Evolutionary conservation across 1,140 invertebrate species (phyloP), one percentile per base, ranked within the genome.

Genomic region (Calephelis virginiensis): DNA sequence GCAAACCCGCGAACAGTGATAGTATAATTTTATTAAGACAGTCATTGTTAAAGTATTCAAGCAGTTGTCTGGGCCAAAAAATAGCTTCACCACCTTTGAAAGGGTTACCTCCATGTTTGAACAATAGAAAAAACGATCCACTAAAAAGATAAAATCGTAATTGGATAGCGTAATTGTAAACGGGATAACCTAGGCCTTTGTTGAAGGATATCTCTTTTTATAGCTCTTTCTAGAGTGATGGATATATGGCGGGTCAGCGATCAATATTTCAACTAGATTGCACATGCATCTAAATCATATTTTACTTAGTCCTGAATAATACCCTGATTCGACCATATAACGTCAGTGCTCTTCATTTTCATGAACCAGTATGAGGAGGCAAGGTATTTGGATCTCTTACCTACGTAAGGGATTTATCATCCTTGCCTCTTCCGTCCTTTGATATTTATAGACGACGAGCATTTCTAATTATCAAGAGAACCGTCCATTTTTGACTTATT

Each of bases 141-240:
- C 64, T 50, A 68, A 68, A 72, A 68, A 74, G 77, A 79, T 81
- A 80, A 75, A 72, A 80, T 80, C 78, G 83, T 83, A 84, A 86
- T 82, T 77, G 78, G 83, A 86, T 86, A 80, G 69, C 69, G 75
- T 81, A 80, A 83, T 83, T 82, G 75, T 80, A 79, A 79, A 74
- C 63, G 61, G 63, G 76, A 78, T 80, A 78, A 77, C 79, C 67
- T 72, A 73, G 28, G 17, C 6, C 53, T 59, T 70, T 68, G 49
- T 68, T 14, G 61, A 75, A 70, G 75, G 66, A 68, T 63, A 70
- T 50, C 59, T 17, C 65, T 78, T 76, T 81, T 83, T 78, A 78
- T 78, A 59, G 69, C 64, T 61, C 63, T 69, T 63, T 67, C 74
- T 63, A 63, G 47, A 70, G 66, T 78, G 80, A 82, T 79, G 77